These are phyloP conservation scores for Thamnophis elegans DNA, from an alignment of 2,797 vertebrate species.

Conservation along the genomic window DNA sequence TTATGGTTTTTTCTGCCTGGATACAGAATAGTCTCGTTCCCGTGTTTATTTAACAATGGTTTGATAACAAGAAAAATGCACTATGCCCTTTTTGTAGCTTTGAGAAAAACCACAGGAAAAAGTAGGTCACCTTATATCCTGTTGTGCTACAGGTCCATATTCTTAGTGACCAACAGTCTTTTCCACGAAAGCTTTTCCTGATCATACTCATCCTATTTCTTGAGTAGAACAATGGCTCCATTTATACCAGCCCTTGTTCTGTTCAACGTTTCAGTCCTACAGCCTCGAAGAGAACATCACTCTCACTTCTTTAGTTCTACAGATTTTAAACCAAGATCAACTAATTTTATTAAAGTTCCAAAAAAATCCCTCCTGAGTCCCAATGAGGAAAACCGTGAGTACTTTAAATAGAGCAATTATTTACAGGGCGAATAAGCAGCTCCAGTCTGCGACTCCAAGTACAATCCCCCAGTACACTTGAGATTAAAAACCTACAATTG, in stretches of 20 bases:
- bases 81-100: not conserved
- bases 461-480: not conserved
- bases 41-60: not conserved
- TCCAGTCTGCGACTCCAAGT: not conserved
- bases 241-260: not conserved
- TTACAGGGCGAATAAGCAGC: not conserved
- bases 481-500: not conserved
- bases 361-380: not conserved
- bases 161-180: not conserved
- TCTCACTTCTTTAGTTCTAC: not conserved
- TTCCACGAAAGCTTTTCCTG: not conserved
- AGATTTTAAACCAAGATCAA: not conserved
- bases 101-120: not conserved
- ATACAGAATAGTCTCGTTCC: not conserved
- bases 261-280: not conserved
- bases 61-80: not conserved
- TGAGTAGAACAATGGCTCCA: not conserved
- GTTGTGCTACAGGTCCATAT: not conserved
- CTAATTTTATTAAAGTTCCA: not conserved
- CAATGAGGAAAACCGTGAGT: not conserved
- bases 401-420: not conserved
- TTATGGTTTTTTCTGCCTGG: too few relatives aligned
- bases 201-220: not conserved
- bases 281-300: not conserved
- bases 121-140: not conserved